Evolutionary conservation across 2,113 vertebrate genomes (phyloP).

Genomic region (Pangasianodon gigas): DNA sequence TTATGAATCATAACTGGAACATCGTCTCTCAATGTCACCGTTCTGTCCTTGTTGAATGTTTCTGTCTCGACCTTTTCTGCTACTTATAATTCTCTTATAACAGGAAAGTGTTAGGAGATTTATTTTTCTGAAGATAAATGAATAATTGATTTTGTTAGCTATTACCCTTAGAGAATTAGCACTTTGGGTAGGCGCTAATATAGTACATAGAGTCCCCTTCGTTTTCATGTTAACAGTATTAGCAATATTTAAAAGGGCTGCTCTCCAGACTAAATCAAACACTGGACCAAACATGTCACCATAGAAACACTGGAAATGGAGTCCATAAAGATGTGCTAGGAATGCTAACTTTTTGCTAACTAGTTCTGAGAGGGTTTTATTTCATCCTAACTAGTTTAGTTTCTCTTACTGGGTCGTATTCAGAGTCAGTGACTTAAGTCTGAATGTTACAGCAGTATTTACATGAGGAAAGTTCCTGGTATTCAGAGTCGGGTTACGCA

Average conservation of each 20-base stretch:
- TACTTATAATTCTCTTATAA: not conserved
- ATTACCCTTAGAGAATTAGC: conserved; percentile 50
- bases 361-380: not conserved
- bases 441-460: not conserved
- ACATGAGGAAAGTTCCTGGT: not conserved
- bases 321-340: not conserved
- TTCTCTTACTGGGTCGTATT: not conserved
- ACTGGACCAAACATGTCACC: not conserved
- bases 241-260: conserved; percentile 51
- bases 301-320: not conserved
- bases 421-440: not conserved
- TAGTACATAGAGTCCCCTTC: conserved; percentile 40
- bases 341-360: not conserved
- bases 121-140: conserved; percentile 55
- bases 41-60: not conserved
- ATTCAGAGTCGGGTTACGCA: not conserved
- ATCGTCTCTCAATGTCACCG: not conserved
- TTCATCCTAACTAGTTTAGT: not conserved
- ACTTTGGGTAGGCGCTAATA: conserved; percentile 66
- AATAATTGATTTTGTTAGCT: conserved; percentile 51
- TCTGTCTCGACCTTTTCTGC: not conserved
- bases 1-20: conserved; percentile 57
- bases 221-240: conserved; percentile 66
- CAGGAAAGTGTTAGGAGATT: not conserved
- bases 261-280: conserved; percentile 10